phyloP scores from a whole-genome alignment of 1,140 invertebrate species.

The Heliconius melpomene region DNA sequence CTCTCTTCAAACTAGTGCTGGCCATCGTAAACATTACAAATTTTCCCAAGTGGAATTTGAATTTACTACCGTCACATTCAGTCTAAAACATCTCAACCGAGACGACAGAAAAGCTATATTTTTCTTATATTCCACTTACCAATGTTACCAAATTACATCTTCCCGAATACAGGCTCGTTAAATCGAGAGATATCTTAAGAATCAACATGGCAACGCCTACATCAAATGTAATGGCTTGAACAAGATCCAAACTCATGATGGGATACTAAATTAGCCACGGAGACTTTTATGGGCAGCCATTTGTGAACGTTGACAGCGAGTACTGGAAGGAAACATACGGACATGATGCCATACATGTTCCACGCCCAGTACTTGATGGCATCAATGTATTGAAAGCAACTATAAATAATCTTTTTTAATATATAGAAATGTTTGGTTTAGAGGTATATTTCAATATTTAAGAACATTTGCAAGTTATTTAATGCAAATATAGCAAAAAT shows the following conservation, averaged over 20 bases:
- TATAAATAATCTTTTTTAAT: neutral
- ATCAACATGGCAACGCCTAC: slow-evolving; percentile 65
- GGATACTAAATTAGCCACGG: slow-evolving; percentile 61
- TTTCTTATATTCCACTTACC: slow-evolving; percentile 5
- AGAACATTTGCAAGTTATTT: neutral
- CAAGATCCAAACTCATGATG: slow-evolving; percentile 53
- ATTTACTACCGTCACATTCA: neutral
- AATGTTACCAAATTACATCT: slow-evolving; percentile 16
- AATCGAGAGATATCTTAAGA: slow-evolving; percentile 59
- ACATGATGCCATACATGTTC: slow-evolving; percentile 51
- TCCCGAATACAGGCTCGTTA: slow-evolving; percentile 31
- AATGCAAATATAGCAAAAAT: neutral
- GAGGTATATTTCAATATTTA: too few relatives aligned
- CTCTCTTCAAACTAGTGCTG: neutral
- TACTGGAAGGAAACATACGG: slow-evolving; percentile 43
- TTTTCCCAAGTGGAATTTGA: neutral
- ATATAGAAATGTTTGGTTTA: neutral
- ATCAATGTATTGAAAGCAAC: slow-evolving; percentile 22
- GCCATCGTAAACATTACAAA: neutral
- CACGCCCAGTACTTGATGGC: slow-evolving; percentile 43
- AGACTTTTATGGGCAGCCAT: slow-evolving; percentile 60
- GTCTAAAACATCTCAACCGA: neutral
- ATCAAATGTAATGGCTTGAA: slow-evolving; percentile 49
- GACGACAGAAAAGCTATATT: neutral
- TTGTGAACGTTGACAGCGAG: slow-evolving; percentile 60